Percentiles rank a stretch among this genome's conserved stretches.
Conservation (phyloP, 2,797 vertebrate species). For the Falco biarmicus region DNA sequence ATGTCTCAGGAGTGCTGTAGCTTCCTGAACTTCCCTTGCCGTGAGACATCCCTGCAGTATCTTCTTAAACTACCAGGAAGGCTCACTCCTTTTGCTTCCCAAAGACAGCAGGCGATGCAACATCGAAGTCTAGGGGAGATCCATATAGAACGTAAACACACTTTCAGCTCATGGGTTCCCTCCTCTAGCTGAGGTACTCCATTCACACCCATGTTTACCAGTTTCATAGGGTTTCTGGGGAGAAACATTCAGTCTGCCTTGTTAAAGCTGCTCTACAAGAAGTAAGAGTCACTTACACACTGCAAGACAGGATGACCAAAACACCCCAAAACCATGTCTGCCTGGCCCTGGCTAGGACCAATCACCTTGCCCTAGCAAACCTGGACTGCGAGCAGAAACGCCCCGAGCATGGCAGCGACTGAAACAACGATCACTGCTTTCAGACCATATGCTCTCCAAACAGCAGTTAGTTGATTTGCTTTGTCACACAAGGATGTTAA, state of each 20-base stretch:
- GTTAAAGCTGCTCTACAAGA: not conserved
- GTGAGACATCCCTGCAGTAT: not conserved
- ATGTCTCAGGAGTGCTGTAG: not conserved
- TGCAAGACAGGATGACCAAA: not conserved
- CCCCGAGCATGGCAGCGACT: not conserved
- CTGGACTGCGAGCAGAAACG: not conserved
- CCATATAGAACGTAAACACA: rapidly evolving
- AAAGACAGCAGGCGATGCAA: not conserved
- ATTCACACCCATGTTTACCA: not conserved
- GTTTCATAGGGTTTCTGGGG: not conserved
- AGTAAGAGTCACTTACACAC: not conserved
- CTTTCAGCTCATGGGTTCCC: not conserved
- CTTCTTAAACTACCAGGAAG: not conserved
- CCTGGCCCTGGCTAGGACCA: not conserved
- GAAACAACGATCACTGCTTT: not conserved
- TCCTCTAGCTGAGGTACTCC: not conserved
- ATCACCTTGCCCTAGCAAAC: not conserved
- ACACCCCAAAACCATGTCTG: not conserved
- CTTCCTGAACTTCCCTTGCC: not conserved
- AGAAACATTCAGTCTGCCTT: not conserved
- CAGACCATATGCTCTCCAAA: not conserved
- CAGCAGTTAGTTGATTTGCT: not conserved
- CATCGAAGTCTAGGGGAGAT: not conserved
- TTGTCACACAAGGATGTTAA: not conserved
- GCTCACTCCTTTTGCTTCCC: not conserved